phyloP scores from a whole-genome alignment of 2,797 vertebrate genomes.

The Anas bahamensis region DNA sequence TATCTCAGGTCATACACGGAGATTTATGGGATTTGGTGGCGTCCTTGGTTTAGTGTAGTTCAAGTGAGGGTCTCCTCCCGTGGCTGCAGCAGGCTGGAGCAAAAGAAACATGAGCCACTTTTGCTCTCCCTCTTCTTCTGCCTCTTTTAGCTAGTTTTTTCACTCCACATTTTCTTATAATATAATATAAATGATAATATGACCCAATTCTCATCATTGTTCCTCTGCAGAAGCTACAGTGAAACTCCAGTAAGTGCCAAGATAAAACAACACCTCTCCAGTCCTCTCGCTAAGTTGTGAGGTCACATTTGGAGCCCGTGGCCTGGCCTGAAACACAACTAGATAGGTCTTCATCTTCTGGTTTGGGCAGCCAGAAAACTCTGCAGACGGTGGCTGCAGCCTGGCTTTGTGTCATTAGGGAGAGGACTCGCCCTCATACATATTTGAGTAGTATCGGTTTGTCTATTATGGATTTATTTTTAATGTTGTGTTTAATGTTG shows the following conservation, averaged over 20 bases:
- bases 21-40: background rate
- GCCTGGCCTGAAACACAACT: background rate
- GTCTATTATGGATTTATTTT: slow-evolving; percentile 2
- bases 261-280: background rate
- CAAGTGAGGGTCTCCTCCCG: background rate
- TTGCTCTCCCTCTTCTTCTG: background rate
- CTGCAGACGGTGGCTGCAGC: background rate
- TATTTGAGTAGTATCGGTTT: background rate
- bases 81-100: background rate
- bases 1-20: background rate
- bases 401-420: background rate
- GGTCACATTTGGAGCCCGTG: background rate
- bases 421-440: background rate
- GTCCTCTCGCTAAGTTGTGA: background rate
- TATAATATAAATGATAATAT: background rate
- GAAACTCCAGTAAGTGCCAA: background rate
- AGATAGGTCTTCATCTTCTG: background rate
- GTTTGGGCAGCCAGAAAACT: background rate
- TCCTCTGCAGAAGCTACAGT: background rate
- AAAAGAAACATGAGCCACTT: background rate
- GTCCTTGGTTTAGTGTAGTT: background rate
- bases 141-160: background rate
- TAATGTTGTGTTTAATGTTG: slow-evolving; percentile 42
- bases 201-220: background rate
- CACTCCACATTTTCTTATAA: background rate